Evolutionary conservation across 2,113 vertebrate genomes (phyloP).

Genomic region (Ictalurus punctatus): DNA sequence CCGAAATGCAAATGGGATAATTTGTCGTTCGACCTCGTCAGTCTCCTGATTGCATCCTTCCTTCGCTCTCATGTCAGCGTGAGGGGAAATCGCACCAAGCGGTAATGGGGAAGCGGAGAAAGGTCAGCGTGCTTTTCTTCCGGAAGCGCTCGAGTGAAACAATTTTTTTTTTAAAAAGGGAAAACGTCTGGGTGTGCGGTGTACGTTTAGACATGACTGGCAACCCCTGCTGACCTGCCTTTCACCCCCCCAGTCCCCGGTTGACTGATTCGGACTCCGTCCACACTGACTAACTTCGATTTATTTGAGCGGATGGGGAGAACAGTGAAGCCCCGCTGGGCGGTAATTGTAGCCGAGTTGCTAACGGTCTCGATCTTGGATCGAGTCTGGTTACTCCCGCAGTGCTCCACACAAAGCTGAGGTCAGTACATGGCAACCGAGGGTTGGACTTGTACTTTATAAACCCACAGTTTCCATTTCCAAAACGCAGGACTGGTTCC

Average conservation of each 20-base stretch:
- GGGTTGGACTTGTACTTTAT: no score
- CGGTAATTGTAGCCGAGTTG: constrained; percentile 40
- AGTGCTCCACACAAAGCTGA: constrained; percentile 21
- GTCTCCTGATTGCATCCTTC: constrained; percentile 25
- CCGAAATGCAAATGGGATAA: neutral
- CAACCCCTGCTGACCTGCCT: constrained; percentile 57
- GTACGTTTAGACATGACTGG: constrained; percentile 52
- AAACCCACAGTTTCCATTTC: neutral
- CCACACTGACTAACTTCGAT: constrained; percentile 51
- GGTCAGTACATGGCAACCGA: neutral
- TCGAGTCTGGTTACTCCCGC: constrained; percentile 1
- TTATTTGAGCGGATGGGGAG: constrained; percentile 55
- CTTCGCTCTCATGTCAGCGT: constrained; percentile 31
- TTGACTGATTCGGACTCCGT: constrained; percentile 47
- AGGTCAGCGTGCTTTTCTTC: constrained; percentile 43
- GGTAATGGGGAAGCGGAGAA: constrained; percentile 54
- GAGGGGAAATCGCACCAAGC: constrained; percentile 38
- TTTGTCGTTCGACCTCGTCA: constrained; percentile 46
- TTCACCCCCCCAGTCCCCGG: constrained; percentile 45
- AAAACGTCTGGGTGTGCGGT: constrained; percentile 9
- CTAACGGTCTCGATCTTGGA: constrained; percentile 38
- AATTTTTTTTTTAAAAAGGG: neutral
- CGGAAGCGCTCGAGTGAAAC: constrained; percentile 40
- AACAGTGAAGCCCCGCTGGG: constrained; percentile 54
- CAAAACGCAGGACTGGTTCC: neutral